Evolutionary conservation across 2,113 vertebrate species (phyloP), one percentile per base, ranked within the genome.

Genomic region (Balaenoptera acutorostrata): DNA sequence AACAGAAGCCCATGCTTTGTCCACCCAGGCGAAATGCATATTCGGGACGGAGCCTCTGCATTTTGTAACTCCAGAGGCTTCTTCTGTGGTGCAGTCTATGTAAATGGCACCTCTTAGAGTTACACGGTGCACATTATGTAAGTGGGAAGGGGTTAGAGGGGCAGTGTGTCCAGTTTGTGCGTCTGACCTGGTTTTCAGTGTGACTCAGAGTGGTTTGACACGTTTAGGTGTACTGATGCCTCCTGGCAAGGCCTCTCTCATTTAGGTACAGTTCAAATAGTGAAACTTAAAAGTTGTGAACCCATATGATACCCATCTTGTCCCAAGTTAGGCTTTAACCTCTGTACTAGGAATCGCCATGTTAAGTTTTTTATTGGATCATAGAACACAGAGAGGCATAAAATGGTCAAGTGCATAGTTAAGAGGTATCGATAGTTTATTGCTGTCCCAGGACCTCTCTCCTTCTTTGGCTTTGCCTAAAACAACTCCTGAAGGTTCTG

Each of bases 71-170:
- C 15, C 4, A 46, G 59, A 63, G 31, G 25, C 1, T 0, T 39
- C 3, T 10, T 36, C 52, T 6, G 4, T 1, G 2, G n/a, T 21
- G 8, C 20, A 5, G 55, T 71, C 31, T 13, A 5, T 10, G 18
- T 27, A 8, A 31, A 6, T 2, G 6, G 9, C 52, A 21, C 25
- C 52, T 78, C 52, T 8, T 0, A 0, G 68, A 8, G 52, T 33
- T 44, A 21, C 52, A 8, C 0, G 0, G 29, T 3, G 20, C 18
- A 5, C 5, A 8, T n/a, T 14, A 55, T 18, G 0, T 18, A 6
- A 0, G 2, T 44, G 82, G 71, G 66, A 36, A 49, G 9, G 44
- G 41, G 52, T 5, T 18, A 1, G 31, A 29, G 31, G 14, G 57
- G 20, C 20, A 57, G 4, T 11, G 6, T 25, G 52, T 46, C 49